Conservation (phyloP, 1,140 invertebrate species). For the Elymnias hypermnestra region DNA sequence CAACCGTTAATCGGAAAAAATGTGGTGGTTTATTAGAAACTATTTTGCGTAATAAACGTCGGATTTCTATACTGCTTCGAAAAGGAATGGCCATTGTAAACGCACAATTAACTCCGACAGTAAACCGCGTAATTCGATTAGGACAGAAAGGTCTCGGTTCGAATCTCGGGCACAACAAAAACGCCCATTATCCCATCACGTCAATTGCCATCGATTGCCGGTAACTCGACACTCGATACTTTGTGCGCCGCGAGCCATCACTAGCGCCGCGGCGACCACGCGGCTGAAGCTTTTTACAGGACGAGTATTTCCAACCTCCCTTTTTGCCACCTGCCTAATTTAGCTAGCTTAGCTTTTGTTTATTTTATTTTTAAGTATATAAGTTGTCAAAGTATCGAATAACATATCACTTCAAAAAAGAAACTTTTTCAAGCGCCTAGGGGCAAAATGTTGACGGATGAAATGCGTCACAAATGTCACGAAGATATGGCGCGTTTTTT, state of each 20-base stretch:
- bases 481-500: too few species aligned
- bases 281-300: background rate
- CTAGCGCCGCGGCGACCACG: background rate
- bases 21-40: background rate
- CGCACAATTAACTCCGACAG: conserved; percentile 24
- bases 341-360: too few species aligned
- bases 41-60: too few species aligned
- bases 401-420: too few species aligned
- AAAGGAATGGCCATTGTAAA: conserved; percentile 1
- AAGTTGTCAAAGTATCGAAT: too few species aligned
- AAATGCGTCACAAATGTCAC: too few species aligned
- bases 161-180: conserved; percentile 32
- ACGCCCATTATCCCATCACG: conserved; percentile 43
- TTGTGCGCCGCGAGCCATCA: conserved; percentile 15
- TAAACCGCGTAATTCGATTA: conserved; percentile 30
- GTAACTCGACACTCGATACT: conserved; percentile 36
- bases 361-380: too few species aligned
- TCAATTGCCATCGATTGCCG: conserved; percentile 48
- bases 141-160: conserved; percentile 20
- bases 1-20: background rate
- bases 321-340: too few species aligned
- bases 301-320: too few species aligned
- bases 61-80: too few species aligned
- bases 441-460: too few species aligned
- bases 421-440: too few species aligned